Base-by-base conservation (phyloP, 1,140 invertebrate genomes). In the Drosophila sucinea region DNA sequence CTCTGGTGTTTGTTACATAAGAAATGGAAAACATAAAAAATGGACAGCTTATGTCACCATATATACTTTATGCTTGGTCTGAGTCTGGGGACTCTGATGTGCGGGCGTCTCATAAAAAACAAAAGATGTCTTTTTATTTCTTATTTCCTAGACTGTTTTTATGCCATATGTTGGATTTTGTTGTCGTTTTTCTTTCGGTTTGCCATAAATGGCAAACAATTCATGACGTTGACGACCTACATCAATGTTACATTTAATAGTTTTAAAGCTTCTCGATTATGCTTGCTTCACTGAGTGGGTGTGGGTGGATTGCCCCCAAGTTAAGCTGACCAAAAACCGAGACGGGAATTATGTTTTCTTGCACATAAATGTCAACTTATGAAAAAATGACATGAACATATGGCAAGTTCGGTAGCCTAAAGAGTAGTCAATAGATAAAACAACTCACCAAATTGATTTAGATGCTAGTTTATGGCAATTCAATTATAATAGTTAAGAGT, bases 181-280 rank as follows among this genome's bases (percentile, higher is more conserved):
- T 51, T 51, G 23, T 27, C 7, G 44, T 2, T 27, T 27, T 51
- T 51, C 8, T 25, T 47, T 7, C 8, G 27, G 44, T 51, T 51
- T 27, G 32, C 65, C 79, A 65, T 81, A 70, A 79, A 74, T 74
- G 79, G 62, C 73, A 81, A 47, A 61, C 47, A 81, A 64, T 79
- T 67, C 40, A 79, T 73, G 71, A 64, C 65, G 69, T 55, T 33
- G 67, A 70, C 78, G 81, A 81, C 81, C 81, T 80, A 85, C 81
- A 81, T 73, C 77, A 82, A 81, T 77, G 63, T 33, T 67, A 60
- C 3, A 27, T 67, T 55, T 77, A 73, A 77, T 77, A 67, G 54
- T 58, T 41, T 70, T 58, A 81, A 68, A 72, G 79, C 54, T 40
- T 25, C 60, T 33, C 62, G 71, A 69, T 79, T 73, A 63, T 33